Evolutionary conservation across 2,797 vertebrate genomes (phyloP).

Genomic region (Typhlichthys subterraneus): DNA sequence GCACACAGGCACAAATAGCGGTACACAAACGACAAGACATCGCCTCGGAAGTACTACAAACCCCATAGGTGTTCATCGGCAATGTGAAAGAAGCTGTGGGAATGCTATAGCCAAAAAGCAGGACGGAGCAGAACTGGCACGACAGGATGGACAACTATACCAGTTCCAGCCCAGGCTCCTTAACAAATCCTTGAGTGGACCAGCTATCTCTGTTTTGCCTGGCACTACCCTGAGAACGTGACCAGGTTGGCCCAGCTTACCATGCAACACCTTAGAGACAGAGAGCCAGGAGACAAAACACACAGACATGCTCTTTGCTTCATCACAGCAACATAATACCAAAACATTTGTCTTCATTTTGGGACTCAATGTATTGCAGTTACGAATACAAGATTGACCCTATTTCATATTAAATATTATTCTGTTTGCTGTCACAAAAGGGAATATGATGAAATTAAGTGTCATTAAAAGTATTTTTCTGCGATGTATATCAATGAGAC

Average conservation of each 20-base stretch:
- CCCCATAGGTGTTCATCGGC: slow-evolving; percentile 19
- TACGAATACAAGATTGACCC: background rate
- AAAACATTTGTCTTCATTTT: too few species aligned
- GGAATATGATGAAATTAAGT: background rate
- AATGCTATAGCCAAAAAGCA: slow-evolving; percentile 17
- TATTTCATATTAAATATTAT: slow-evolving; percentile 1
- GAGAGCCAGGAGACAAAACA: slow-evolving; percentile 7
- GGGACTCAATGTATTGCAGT: too few species aligned
- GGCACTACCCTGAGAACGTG: slow-evolving; percentile 43
- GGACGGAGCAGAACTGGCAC: slow-evolving; percentile 5
- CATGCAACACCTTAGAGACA: slow-evolving; percentile 14
- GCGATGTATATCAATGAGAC: slow-evolving; percentile 3
- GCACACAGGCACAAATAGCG: background rate
- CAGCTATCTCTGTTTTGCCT: slow-evolving; percentile 54
- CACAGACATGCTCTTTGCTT: too few species aligned
- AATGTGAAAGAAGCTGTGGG: slow-evolving; percentile 17
- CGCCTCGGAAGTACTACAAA: slow-evolving; percentile 5
- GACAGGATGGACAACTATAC: slow-evolving; percentile 22
- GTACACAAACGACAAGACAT: slow-evolving; percentile 19
- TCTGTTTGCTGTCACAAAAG: slow-evolving; percentile 14
- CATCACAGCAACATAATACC: too few species aligned
- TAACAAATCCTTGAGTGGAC: slow-evolving; percentile 46
- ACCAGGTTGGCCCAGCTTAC: slow-evolving; percentile 30
- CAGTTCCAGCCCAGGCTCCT: slow-evolving; percentile 22
- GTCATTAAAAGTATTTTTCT: slow-evolving; percentile 1